These are phyloP conservation scores for Gopherus evgoodei DNA, from an alignment of 2,113 vertebrate species.

Conservation along the genomic window DNA sequence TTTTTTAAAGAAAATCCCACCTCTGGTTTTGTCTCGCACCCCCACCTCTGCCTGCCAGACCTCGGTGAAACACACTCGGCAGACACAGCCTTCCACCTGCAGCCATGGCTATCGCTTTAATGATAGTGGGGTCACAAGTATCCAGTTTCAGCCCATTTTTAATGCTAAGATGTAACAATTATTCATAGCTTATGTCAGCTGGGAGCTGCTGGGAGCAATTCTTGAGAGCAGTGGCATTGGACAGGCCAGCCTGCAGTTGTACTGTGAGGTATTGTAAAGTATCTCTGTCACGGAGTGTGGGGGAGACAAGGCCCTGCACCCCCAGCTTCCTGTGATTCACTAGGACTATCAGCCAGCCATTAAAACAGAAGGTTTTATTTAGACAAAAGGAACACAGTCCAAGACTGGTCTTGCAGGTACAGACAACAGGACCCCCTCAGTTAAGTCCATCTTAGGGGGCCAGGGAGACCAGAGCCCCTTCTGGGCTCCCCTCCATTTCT, in stretches of 20 bases:
- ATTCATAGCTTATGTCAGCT: neutral
- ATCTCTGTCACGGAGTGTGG: neutral
- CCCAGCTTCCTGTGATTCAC: too few species aligned
- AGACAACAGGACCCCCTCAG: too few species aligned
- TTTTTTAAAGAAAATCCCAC: conserved; percentile 88
- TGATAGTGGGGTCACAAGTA: neutral
- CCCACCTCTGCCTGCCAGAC: neutral
- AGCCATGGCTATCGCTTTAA: neutral
- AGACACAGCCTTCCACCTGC: neutral
- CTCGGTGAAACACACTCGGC: neutral
- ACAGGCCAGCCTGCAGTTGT: neutral
- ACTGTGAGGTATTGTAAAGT: neutral
- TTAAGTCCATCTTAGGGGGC: too few species aligned
- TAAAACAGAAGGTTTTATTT: too few species aligned
- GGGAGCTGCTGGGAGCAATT: neutral
- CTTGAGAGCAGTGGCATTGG: too few species aligned
- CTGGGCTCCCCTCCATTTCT: too few species aligned
- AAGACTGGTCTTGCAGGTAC: too few species aligned
- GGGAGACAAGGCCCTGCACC: too few species aligned
- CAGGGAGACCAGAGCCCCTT: too few species aligned
- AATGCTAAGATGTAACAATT: neutral
- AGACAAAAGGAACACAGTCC: too few species aligned
- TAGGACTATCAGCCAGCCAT: too few species aligned
- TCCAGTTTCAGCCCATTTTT: neutral
- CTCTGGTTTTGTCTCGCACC: conserved; percentile 13